Conservation (phyloP, 92 coral and sea anemone genomes). For the Plumapathes pennacea region DNA sequence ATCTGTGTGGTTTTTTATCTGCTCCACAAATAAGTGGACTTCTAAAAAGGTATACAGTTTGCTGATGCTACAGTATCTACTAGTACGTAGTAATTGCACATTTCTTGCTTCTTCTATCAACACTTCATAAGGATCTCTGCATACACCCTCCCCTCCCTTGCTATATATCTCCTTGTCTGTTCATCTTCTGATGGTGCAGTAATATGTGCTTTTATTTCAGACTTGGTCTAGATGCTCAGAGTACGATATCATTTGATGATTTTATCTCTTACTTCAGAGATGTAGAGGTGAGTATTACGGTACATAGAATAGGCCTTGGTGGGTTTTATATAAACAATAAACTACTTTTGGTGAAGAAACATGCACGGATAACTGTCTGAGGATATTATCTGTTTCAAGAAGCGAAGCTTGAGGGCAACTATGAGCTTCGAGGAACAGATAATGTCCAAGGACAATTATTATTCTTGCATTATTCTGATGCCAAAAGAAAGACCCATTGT, state of each 20-base stretch:
- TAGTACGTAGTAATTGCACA: too few species aligned
- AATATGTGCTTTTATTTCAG: constrained; percentile 6
- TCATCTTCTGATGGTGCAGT: background rate
- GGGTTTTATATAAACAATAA: too few species aligned
- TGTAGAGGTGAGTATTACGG: constrained; percentile 41
- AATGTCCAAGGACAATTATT: too few species aligned
- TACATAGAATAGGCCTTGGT: background rate
- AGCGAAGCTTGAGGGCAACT: too few species aligned
- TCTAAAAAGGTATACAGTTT: constrained; percentile 67
- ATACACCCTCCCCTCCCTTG: background rate
- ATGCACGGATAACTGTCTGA: too few species aligned
- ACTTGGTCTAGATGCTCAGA: constrained; percentile 58
- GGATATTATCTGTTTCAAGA: too few species aligned
- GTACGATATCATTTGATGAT: constrained; percentile 65
- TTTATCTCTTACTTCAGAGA: constrained; percentile 67
- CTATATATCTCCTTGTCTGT: background rate
- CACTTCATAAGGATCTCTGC: background rate
- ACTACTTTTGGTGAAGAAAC: too few species aligned
- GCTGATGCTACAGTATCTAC: too few species aligned
- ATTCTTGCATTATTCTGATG: too few species aligned
- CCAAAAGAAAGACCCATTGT: too few species aligned
- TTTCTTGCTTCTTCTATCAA: background rate
- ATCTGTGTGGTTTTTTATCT: constrained; percentile 81
- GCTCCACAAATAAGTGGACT: constrained; percentile 64
- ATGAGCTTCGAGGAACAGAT: too few species aligned